phyloP scores from a whole-genome alignment of 2,797 vertebrate species.

The Coregonus ussuriensis region DNA sequence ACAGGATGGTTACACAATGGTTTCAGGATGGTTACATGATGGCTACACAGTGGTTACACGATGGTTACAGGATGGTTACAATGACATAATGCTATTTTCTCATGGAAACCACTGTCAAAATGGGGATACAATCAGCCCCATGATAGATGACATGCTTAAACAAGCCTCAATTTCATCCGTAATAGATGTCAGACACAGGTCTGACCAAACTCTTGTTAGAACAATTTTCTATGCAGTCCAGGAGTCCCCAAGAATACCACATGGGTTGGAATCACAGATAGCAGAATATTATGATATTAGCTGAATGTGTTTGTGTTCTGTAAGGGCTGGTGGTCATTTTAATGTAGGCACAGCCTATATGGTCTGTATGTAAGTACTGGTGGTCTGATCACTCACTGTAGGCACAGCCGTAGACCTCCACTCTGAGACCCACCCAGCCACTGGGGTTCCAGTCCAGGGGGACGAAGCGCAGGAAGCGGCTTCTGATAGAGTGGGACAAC shows the following conservation, averaged over 20 bases:
- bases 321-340: neutral
- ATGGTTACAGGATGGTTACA: neutral
- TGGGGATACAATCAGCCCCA: neutral
- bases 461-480: constrained; percentile 90
- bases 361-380: too few relatives aligned
- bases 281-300: neutral
- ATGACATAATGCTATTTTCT: neutral
- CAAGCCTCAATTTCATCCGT: neutral
- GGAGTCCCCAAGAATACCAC: neutral
- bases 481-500: constrained; percentile 83
- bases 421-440: constrained; percentile 86
- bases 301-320: neutral
- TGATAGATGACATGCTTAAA: neutral
- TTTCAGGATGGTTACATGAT: too few relatives aligned
- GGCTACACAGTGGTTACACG: too few relatives aligned
- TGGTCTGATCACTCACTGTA: constrained; percentile 80
- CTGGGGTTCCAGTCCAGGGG: constrained; percentile 87
- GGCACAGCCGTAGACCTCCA: constrained; percentile 90
- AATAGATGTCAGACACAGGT: neutral
- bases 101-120: neutral
- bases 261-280: neutral
- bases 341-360: too few relatives aligned
- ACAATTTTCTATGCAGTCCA: neutral
- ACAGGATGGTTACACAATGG: too few relatives aligned
- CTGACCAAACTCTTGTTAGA: neutral